A percentile compares a stretch with the other conserved stretches of the same genome.
phyloP scores from a whole-genome alignment of 53 echinoderm and acorn worm genomes.

The Henricia sp. region DNA sequence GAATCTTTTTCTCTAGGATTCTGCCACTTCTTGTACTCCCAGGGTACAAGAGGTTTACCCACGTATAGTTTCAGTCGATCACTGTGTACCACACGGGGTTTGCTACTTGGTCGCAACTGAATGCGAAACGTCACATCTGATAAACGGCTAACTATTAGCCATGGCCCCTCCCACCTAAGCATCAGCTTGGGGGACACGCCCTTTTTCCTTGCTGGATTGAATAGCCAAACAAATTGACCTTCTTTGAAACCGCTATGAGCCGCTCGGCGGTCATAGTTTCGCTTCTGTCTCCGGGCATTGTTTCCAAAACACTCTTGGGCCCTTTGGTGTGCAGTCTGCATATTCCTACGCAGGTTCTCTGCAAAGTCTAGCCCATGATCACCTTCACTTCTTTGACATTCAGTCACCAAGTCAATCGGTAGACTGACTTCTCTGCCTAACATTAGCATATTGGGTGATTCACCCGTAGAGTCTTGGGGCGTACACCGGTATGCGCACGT shows the following conservation, averaged over 20 bases:
- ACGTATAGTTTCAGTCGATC: too few relatives aligned
- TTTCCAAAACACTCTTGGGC: conserved; percentile 7
- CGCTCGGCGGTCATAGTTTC: conserved; percentile 22
- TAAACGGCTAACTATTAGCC: conserved; percentile 1
- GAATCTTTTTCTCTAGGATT: not conserved
- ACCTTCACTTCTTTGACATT: not conserved
- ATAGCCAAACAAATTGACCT: conserved; percentile 33
- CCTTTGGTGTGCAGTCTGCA: conserved; percentile 11
- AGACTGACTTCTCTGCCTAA: not conserved
- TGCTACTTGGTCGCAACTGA: not conserved
- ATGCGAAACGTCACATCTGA: conserved; percentile 11
- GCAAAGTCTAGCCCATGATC: not conserved
- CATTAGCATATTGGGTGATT: conserved; percentile 33
- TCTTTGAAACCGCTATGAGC: not conserved
- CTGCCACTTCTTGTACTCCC: not conserved
- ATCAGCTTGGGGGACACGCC: conserved; percentile 31
- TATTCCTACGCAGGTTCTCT: not conserved
- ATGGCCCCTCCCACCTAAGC: conserved; percentile 30
- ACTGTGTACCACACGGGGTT: too few relatives aligned
- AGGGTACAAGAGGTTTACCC: too few relatives aligned
- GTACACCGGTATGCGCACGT: conserved; percentile 42
- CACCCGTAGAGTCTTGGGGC: conserved; percentile 34
- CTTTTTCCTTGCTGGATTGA: conserved; percentile 13
- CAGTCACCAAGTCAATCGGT: not conserved
- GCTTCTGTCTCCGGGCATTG: conserved; percentile 43